Base-by-base conservation (phyloP, 2,113 vertebrate genomes). In the Podilymbus podiceps region DNA sequence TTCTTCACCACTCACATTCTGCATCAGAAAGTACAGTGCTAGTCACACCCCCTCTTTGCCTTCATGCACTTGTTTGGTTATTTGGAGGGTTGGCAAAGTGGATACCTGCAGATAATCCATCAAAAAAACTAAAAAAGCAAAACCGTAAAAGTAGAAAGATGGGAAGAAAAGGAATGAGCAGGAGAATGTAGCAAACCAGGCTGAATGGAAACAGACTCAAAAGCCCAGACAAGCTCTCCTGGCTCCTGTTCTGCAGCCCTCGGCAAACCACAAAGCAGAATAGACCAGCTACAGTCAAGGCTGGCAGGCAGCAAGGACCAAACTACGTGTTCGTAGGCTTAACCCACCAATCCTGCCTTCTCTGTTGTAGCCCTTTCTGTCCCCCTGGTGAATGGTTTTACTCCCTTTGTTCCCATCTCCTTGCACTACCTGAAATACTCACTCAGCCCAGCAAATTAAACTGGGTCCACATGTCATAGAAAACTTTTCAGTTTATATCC, bases 241-340 rank as follows among this genome's bases (percentile, higher is more conserved):
- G 49, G 52, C 78, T 93, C 24, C 31, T 40, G 12, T 20, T 33
- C 2, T 0, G 0, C 18, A n/a, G 40, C 30, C 12, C 62, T 58
- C 58, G 49, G 66, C 58, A 67, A 83, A 64, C 6, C 38, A 33
- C n/a, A 50, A 49, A 49, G 59, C 44, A 53, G 21, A 76, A 33
- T 42, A 74, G 17, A 8, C 12, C 17, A 52, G 66, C 67, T 50
- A 28, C 44, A 76, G 46, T 6, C 64, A 79, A 42, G 46, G 25
- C 74, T 35, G 38, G 25, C 58, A 80, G 71, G 38, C 47, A 77
- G 64, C 64, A 58, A 71, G 44, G 44, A 71, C 35, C 60, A 55
- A 68, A 21, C 82, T 35, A 7, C 8, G 19, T 58, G 47, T 15
- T 60, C 5, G 3, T 7, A 88, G 58, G 30, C 47, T 84, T 56